Evolutionary conservation across 1,140 invertebrate species (phyloP).

Genomic region (Pseudomyrmex sp.): DNA sequence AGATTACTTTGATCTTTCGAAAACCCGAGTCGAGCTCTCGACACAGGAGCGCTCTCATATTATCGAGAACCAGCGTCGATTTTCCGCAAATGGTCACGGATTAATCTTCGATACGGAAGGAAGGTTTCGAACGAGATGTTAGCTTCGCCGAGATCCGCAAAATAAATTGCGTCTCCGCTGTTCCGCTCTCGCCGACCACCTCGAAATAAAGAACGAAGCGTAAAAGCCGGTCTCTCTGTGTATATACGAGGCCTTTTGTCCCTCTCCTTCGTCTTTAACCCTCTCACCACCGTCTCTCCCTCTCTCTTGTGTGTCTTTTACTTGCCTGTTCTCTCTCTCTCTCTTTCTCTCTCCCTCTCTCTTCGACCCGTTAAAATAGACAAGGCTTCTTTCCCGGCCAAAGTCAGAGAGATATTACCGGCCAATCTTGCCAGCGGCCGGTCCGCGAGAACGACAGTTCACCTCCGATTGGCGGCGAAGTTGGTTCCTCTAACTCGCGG

Average conservation of each 20-base stretch:
- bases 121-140: background rate
- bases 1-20: background rate
- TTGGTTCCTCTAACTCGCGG: slow-evolving; percentile 57
- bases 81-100: background rate
- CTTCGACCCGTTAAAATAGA: slow-evolving; percentile 81
- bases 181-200: slow-evolving; percentile 3
- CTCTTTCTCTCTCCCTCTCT: slow-evolving; percentile 51
- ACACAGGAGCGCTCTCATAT: background rate
- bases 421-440: slow-evolving; percentile 68
- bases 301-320: slow-evolving; percentile 42
- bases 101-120: slow-evolving; percentile 24
- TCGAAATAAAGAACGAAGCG: slow-evolving; percentile 52
- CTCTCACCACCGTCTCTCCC: slow-evolving; percentile 44
- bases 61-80: slow-evolving; percentile 3
- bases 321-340: slow-evolving; percentile 52
- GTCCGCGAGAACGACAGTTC: slow-evolving; percentile 73
- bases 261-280: slow-evolving; percentile 61
- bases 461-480: slow-evolving; percentile 76
- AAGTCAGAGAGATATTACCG: slow-evolving; percentile 80
- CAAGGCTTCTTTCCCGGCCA: slow-evolving; percentile 79
- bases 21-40: background rate
- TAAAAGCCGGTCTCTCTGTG: slow-evolving; percentile 36
- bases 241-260: slow-evolving; percentile 61
- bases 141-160: slow-evolving; percentile 56
- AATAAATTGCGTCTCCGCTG: slow-evolving; percentile 65